Evolutionary conservation across 2,888 invertebrate genomes (phyloP), one percentile per base, ranked within the genome.

Genomic region (Xestia c-nigrum): DNA sequence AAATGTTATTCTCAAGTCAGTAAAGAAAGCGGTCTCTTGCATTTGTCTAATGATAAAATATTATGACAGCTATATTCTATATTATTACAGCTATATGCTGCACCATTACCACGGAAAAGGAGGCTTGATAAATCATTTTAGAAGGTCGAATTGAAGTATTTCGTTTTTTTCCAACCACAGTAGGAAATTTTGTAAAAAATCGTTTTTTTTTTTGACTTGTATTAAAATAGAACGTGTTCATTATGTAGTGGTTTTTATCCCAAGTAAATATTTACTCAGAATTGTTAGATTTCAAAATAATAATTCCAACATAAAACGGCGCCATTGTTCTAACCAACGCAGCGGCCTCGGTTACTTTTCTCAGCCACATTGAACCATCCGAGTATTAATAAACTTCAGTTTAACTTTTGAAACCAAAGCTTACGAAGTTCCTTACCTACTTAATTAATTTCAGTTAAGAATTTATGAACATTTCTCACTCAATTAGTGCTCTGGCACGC

Each of bases 361-460:
- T 40, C 6, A 63, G 40, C 40, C 19, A n/a, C 38, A 40, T 63
- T 14, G 40, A 63, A 63, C 40, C 63, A 40, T 40, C n/a, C 6
- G 63, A 0, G 38, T 40, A 4, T 63, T 63, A 21, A 40, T 63
- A 21, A 40, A 63, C 63, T 63, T 63, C 63, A 40, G 40, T 63
- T 14, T 40, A 63, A 63, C 40, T 63, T 40, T 14, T 63, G 63
- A 63, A 63, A 63, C 63, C 63, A 12, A 21, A 63, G 40, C 40
- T 40, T 63, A 14, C 40, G 12, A 40, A 63, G 40, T 31, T 40
- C 14, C n/a, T 63, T 10, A 40, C 40, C 40, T 14, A 63, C 63
- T 63, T 63, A 63, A 63, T 63, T 40, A 63, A 63, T 63, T 63
- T 38, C 14, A 40, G n/a, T 63, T 63, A 63, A n/a, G 40, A 40